Evolutionary conservation across 2,888 invertebrate genomes (phyloP), one percentile per base, ranked within the genome.

Genomic region (Lampropteryx suffumata): DNA sequence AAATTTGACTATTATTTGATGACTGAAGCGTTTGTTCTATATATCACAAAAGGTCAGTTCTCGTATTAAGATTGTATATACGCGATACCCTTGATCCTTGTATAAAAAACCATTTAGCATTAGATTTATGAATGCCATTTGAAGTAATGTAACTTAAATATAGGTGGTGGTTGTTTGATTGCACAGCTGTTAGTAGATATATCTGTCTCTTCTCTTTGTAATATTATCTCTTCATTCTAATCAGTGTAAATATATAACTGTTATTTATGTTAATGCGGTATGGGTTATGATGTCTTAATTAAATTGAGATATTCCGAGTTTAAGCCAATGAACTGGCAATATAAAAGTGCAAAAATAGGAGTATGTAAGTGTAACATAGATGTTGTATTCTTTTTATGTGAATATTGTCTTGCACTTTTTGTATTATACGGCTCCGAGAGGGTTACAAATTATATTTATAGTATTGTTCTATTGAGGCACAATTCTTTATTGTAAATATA

Each of bases 251-350:
- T 86, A 87, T 78, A 77, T 73, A 65, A 63, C 72, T 79, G 76
- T 77, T 80, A 67, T 46, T 41, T 75, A 71, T 67, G 76, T 82
- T 82, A 75, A 77, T 71, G 71, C 73, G 76, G 72, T 74, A 78
- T 82, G 84, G 81, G 82, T 86, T 85, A 84, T 71, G 78, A 84
- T 77, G 76, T 87, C 88, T 87, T 87, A 82, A 87, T 87, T 72
- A 85, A 88, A 87, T 87, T 87, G 82, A 88, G 86, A 87, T 87
- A 78, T 87, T 84, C 83, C 86, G 85, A 84, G 88, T 89, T 89
- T 88, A 88, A 87, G 87, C 86, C 87, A 83, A 67, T 78, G 70
- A 82, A 77, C 74, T 83, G 88, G 88, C 87, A 81, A 83, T 84
- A 84, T 83, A 73, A 88, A 83, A 90, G 89, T 90, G 88, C 89